Base-by-base conservation (phyloP, 2,113 vertebrate species). In the Pterocles burchelli region DNA sequence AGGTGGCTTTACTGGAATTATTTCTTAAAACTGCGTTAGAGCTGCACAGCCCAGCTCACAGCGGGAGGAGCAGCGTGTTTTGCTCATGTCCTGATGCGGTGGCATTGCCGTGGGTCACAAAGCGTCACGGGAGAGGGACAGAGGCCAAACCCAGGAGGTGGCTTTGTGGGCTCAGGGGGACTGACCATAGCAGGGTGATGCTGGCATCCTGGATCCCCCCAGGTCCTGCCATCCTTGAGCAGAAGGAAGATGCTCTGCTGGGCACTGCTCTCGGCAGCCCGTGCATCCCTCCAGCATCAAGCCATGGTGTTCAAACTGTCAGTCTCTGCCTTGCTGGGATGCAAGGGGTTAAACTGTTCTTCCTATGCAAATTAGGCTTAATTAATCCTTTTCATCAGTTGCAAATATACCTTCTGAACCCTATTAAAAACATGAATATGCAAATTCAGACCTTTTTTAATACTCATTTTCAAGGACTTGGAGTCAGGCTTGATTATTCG, bases 401-500 rank as follows among this genome's bases (percentile, higher is more conserved):
- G 97, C 98, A 98, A 97, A 98, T 98, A 98, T 98, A 98, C 98
- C 97, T 98, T 96, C 97, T 98, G 97, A 98, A 97, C 97, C 97
- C 97, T 97, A 98, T 98, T 98, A 98, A 98, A 96, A 97, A 97
- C 95, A 98, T 98, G 98, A 98, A 98, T 98, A 98, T 98, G 98
- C 97, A 98, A 98, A 98, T 97, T 33, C 62, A 96, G 97, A 97
- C 97, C 96, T 98, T 98, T 98, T 97, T 97, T 92, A 97, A 98
- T 97, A 98, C 96, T 98, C 97, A 95, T 98, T 98, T 98, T 98
- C 97, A 98, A 98, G 98, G 98, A 98, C 97, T 97, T 96, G 95
- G 97, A 96, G 94, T 96, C 95, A 96, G 96, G 96, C 97, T 98
- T 98, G 98, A 98, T 98, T 98, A 98, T 98, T 98, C 93, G 96